Evolutionary conservation across 2,797 vertebrate genomes (phyloP), one percentile per base, ranked within the genome.

Genomic region (Salarias fasciatus): DNA sequence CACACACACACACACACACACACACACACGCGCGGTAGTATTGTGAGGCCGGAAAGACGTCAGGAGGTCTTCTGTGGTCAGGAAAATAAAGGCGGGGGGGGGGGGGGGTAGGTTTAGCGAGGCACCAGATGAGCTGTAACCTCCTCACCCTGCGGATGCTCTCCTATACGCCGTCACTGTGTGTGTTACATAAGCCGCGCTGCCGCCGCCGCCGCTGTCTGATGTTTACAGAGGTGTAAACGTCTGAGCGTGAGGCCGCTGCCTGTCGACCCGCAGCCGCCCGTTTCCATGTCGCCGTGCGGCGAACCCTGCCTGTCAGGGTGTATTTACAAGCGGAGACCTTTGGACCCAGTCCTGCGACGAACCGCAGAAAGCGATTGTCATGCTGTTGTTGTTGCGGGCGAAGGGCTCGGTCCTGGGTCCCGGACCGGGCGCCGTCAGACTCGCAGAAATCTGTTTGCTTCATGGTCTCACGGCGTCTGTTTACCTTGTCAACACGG

Each of bases 261-360:
- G 49, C 48, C 52, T 54, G 42, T 69, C 73, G 63, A 58, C 72
- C 63, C 24, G 0, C 38, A n/a, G n/a, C n/a, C n/a, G n/a, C n/a
- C 31, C 8, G 4, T 8, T 31, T 35, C 9, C 45, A 44, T 36
- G 60, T 64, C n/a, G 53, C 53, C 14, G 55, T 5, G 6, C 55
- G 6, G 13, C 66, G 66, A 73, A 66, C 66, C 68, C 63, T 53
- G 12, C 14, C 49, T 43, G 30, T 18, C n/a, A 4, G 10, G n/a
- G 44, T 35, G 48, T 31, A 59, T 61, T 72, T 75, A 54, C 69
- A 67, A 69, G 60, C 33, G 1, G 73, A 52, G 72, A 80, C 81
- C 80, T 86, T 86, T 82, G 77, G 79, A 81, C 80, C 2, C 1
- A 52, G 58, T 35, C 53, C 49, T 68, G 63, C 73, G 61, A 70